phyloP scores from a whole-genome alignment of 2,797 vertebrate species.

The Geotrypetes seraphini region DNA sequence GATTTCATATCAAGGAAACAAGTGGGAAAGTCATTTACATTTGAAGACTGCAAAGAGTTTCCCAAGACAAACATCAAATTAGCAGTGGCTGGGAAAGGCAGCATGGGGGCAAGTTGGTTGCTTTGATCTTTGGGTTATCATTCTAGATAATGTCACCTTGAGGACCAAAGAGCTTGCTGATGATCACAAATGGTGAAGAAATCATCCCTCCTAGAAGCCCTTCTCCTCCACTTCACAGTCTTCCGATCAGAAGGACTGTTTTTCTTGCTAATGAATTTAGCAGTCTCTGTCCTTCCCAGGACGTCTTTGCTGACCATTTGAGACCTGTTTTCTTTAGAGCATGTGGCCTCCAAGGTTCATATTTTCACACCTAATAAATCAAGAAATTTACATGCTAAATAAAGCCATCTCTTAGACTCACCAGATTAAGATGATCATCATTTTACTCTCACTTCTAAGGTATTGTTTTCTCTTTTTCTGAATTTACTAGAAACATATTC shows the following conservation, averaged over 20 bases:
- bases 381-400: constrained; percentile 40
- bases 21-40: no score
- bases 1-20: no score
- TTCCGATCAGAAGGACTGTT: constrained; percentile 24
- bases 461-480: no score
- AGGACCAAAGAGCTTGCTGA: constrained; percentile 32
- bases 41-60: no score
- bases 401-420: constrained; percentile 1
- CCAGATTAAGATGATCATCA: background rate
- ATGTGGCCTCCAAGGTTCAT: constrained; percentile 36
- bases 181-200: constrained; percentile 41
- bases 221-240: no score
- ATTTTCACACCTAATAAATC: constrained; percentile 64
- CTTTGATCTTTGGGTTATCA: constrained; percentile 38
- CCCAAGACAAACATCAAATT: no score
- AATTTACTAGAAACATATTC: no score
- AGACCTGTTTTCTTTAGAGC: constrained; percentile 55
- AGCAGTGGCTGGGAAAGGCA: constrained; percentile 45
- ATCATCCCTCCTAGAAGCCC: constrained; percentile 28
- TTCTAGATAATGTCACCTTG: constrained; percentile 28
- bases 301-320: constrained; percentile 54
- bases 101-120: constrained; percentile 17
- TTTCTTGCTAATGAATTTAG: constrained; percentile 56
- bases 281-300: constrained; percentile 51
- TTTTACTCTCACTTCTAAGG: no score